These are phyloP conservation scores for Falcaria lacertinaria DNA, from an alignment of 2,888 invertebrate species.

Conservation along the genomic window DNA sequence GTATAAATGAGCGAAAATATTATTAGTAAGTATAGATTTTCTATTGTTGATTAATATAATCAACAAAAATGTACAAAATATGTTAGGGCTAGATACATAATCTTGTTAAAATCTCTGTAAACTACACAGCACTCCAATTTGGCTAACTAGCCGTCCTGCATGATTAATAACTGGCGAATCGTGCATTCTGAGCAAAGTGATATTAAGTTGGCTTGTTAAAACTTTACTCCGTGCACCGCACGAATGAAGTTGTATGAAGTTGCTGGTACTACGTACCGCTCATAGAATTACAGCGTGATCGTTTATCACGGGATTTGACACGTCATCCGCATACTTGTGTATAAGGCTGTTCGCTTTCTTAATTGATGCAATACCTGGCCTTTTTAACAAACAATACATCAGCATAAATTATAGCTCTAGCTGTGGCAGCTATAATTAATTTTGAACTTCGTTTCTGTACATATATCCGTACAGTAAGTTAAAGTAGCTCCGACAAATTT, in stretches of 20 bases:
- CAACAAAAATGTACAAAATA: background rate
- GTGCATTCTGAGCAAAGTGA: conserved; percentile 74
- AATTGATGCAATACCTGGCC: conserved; percentile 29
- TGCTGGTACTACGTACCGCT: conserved; percentile 43
- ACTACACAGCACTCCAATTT: conserved; percentile 60
- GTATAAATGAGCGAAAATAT: conserved; percentile 10
- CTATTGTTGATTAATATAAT: too few species aligned
- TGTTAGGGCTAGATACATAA: conserved; percentile 7
- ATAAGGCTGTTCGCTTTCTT: conserved; percentile 34
- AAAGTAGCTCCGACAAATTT: background rate
- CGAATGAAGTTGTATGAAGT: conserved; percentile 61
- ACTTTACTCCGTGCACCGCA: conserved; percentile 66
- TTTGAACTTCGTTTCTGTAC: background rate
- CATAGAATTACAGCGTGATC: conserved; percentile 49
- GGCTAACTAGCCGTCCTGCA: conserved; percentile 73
- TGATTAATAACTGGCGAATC: conserved; percentile 77
- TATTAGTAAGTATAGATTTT: background rate
- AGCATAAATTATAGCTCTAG: background rate
- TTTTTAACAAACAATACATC: conserved; percentile 6
- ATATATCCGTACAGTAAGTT: background rate
- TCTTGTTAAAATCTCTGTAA: conserved; percentile 22
- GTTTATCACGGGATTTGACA: conserved; percentile 41
- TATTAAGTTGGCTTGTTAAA: conserved; percentile 80
- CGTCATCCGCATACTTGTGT: conserved; percentile 28
- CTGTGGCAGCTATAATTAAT: background rate